These are phyloP conservation scores for Oryzaephilus surinamensis DNA, from an alignment of 1,140 invertebrate genomes.

Conservation along the genomic window DNA sequence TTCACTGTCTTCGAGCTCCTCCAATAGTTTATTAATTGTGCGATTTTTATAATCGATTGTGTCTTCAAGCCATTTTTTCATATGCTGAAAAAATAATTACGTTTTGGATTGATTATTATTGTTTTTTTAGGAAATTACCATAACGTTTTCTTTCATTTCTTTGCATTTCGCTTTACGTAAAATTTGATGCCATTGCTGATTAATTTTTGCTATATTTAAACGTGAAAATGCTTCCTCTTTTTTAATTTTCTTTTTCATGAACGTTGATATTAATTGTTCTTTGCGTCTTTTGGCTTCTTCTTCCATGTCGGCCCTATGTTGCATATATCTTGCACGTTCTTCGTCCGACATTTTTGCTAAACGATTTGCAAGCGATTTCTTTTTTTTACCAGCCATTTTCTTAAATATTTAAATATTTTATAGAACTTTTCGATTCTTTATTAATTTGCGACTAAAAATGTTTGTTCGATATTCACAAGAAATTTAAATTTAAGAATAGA, in stretches of 20 bases:
- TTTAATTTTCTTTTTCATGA: constrained; percentile 71
- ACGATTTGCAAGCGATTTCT: constrained; percentile 60
- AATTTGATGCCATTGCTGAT: constrained; percentile 69
- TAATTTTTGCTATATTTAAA: constrained; percentile 70
- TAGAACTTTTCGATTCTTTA: constrained; percentile 1
- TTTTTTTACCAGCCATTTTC: constrained; percentile 42
- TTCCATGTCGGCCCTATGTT: constrained; percentile 65
- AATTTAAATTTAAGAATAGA: too few species aligned
- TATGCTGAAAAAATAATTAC: constrained; percentile 38
- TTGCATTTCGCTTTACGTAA: constrained; percentile 62
- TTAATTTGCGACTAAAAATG: neutral
- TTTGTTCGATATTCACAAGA: too few species aligned
- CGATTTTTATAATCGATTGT: constrained; percentile 53
- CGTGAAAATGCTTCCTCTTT: constrained; percentile 65
- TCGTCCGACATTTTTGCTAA: constrained; percentile 72
- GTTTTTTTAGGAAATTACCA: neutral
- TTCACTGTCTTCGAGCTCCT: constrained; percentile 55
- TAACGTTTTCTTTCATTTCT: constrained; percentile 44
- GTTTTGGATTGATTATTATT: too few species aligned
- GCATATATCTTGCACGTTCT: constrained; percentile 63
- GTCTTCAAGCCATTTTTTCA: constrained; percentile 48
- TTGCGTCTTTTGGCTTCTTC: constrained; percentile 64
- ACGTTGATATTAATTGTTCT: constrained; percentile 62
- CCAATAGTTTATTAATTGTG: constrained; percentile 49
- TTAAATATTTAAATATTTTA: neutral